Conservation (phyloP, 2,888 invertebrate genomes). For the Sclerodermus sp. region DNA sequence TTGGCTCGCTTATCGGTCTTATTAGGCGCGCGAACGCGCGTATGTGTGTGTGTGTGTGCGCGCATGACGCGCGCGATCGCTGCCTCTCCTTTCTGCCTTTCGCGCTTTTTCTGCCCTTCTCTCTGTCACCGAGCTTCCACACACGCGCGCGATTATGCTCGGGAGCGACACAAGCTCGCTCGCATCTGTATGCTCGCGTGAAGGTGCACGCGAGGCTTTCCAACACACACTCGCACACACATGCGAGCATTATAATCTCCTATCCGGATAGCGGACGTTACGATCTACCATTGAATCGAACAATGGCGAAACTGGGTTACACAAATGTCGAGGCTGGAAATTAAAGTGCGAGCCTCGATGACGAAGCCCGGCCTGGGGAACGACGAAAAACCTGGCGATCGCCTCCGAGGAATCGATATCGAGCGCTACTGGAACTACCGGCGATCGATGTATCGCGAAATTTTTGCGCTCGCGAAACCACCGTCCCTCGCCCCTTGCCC, state of each 20-base stretch:
- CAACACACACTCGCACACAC: not conserved
- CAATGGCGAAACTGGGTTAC: slow-evolving; percentile 56
- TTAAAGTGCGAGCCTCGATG: slow-evolving; percentile 42
- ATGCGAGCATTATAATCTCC: slow-evolving; percentile 32
- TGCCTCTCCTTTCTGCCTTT: not conserved
- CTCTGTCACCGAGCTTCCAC: slow-evolving; percentile 2
- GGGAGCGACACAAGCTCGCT: not conserved
- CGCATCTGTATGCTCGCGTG: not conserved
- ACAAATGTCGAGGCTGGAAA: slow-evolving; percentile 55
- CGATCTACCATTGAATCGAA: slow-evolving; percentile 53
- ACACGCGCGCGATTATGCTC: too few species aligned
- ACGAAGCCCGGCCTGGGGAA: slow-evolving; percentile 13
- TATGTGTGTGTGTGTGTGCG: not conserved
- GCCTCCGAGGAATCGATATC: too few species aligned
- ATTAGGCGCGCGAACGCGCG: not conserved
- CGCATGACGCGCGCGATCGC: not conserved
- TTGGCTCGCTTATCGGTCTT: slow-evolving; percentile 23
- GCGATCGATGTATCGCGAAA: not conserved
- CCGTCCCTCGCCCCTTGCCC: too few species aligned
- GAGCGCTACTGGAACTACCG: too few species aligned
- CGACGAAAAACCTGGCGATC: too few species aligned
- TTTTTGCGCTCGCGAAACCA: not conserved
- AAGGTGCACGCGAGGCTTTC: too few species aligned
- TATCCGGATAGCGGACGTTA: slow-evolving; percentile 48
- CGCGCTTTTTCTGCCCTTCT: slow-evolving; percentile 7